Evolutionary conservation across 2,888 invertebrate species (phyloP).

Genomic region (Melangyna quadrimaculata): DNA sequence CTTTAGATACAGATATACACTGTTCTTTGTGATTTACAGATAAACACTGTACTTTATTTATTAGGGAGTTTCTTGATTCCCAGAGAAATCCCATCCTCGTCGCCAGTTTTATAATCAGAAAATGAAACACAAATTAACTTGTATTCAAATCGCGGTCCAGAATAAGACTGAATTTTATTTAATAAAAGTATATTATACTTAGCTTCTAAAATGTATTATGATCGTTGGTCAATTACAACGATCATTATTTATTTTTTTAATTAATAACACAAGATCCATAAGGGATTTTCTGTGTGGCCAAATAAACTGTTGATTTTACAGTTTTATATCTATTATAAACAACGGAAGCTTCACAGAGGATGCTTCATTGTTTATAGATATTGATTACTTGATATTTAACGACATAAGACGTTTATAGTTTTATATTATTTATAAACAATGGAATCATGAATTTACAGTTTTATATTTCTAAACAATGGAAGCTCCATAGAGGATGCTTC

Average conservation of each 20-base stretch:
- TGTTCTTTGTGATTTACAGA: too few relatives aligned
- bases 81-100: background rate
- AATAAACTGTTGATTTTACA: background rate
- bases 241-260: too few relatives aligned
- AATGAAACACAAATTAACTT: too few relatives aligned
- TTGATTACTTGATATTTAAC: background rate
- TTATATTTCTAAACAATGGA: background rate
- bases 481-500: background rate
- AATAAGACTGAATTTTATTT: too few relatives aligned
- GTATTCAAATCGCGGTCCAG: too few relatives aligned
- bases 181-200: too few relatives aligned
- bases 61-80: background rate
- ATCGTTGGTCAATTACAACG: too few relatives aligned
- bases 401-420: background rate
- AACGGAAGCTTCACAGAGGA: background rate
- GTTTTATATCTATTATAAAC: background rate
- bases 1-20: too few relatives aligned
- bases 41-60: background rate
- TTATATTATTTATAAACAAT: background rate
- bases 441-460: too few relatives aligned
- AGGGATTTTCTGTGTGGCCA: background rate
- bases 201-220: too few relatives aligned
- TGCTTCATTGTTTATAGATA: background rate
- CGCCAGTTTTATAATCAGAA: background rate
- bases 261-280: too few relatives aligned